Conservation (phyloP, 2,113 vertebrate genomes). For the Calonectris borealis region DNA sequence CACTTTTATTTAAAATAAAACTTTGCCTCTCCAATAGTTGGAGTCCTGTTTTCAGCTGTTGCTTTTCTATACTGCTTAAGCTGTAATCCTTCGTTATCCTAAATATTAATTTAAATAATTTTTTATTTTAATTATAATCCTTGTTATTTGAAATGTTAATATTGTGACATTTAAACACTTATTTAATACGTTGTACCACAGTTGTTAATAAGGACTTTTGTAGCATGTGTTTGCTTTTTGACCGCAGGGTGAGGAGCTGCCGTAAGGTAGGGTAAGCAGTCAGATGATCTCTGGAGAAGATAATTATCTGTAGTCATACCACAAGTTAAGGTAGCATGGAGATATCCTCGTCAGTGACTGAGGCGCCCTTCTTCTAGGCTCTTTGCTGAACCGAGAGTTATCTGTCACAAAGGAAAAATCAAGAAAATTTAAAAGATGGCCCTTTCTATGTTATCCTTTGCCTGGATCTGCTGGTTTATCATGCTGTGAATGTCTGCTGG, state of each 20-base stretch:
- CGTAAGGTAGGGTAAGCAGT: background rate
- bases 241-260: background rate
- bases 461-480: background rate
- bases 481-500: background rate
- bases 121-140: background rate
- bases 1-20: background rate
- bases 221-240: background rate
- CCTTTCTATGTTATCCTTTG: background rate
- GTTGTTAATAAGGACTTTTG: background rate
- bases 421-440: background rate
- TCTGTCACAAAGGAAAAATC: background rate
- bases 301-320: background rate
- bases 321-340: background rate
- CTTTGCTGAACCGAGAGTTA: background rate
- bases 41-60: background rate
- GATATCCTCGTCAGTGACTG: rapidly evolving
- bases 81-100: background rate
- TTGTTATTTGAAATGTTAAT: background rate
- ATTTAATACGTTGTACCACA: background rate
- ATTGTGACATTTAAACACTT: background rate
- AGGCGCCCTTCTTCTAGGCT: background rate
- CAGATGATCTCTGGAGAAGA: background rate
- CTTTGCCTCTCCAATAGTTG: background rate
- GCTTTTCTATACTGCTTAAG: background rate
- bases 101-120: background rate